Percentiles rank a stretch among this genome's conserved stretches.
Evolutionary conservation across 1,140 invertebrate species (phyloP).

Genomic region (Apocrypta bakeri): DNA sequence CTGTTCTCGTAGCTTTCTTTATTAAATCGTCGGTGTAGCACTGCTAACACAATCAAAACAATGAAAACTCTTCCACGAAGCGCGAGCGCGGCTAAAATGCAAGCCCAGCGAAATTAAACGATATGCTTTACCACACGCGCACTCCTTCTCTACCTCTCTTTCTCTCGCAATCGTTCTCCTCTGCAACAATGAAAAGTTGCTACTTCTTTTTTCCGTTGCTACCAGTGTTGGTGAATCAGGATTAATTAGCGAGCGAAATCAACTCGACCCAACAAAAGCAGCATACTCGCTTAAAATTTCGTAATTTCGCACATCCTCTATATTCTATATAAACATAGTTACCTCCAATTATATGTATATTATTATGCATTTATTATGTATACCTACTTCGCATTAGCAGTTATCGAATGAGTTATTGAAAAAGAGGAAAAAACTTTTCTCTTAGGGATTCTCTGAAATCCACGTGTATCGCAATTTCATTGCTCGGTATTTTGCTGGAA

Average conservation of each 20-base stretch:
- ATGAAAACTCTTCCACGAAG: slow-evolving; percentile 43
- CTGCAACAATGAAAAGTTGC: slow-evolving; percentile 45
- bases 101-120: slow-evolving; percentile 45
- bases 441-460: too few species aligned
- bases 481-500: too few species aligned
- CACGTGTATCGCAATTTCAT: too few species aligned
- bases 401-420: too few species aligned
- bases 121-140: slow-evolving; percentile 38
- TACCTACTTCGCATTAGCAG: too few species aligned
- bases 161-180: not conserved
- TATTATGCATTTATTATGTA: too few species aligned
- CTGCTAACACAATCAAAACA: slow-evolving; percentile 38
- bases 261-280: not conserved
- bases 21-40: slow-evolving; percentile 37
- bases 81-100: slow-evolving; percentile 30
- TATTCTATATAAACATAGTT: too few species aligned
- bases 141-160: slow-evolving; percentile 34
- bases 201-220: not conserved
- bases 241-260: slow-evolving; percentile 47
- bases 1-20: slow-evolving; percentile 43
- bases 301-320: slow-evolving; percentile 18
- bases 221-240: not conserved
- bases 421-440: too few species aligned
- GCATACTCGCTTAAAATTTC: not conserved
- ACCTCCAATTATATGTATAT: too few species aligned